Conservation (phyloP, 2,888 invertebrate species). For the Amblyjoppa fuscipennis region DNA sequence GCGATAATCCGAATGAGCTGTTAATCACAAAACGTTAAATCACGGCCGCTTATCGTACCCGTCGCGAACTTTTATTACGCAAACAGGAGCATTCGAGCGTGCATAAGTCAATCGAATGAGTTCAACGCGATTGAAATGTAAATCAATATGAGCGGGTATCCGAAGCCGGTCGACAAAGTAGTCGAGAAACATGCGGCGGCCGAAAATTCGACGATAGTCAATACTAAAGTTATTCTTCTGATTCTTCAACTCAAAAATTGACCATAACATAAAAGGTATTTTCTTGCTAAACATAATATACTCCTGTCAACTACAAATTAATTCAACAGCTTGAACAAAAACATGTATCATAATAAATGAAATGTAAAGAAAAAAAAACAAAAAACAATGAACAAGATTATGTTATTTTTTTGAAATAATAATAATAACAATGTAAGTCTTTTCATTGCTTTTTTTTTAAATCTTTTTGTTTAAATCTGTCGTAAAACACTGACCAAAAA, state of each 20-base stretch:
- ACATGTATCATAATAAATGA: no score
- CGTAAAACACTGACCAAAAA: neutral
- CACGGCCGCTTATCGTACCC: slow-evolving; percentile 51
- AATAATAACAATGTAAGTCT: no score
- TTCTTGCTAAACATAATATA: neutral
- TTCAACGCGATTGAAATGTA: slow-evolving; percentile 63
- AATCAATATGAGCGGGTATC: slow-evolving; percentile 28
- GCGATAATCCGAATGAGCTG: slow-evolving; percentile 45
- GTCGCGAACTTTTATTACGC: slow-evolving; percentile 59
- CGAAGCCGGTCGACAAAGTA: neutral
- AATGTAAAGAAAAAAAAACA: no score
- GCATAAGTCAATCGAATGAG: slow-evolving; percentile 61
- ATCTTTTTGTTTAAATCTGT: neutral
- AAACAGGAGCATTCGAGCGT: slow-evolving; percentile 34
- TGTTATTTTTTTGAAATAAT: no score
- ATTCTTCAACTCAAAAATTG: neutral
- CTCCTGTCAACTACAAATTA: neutral
- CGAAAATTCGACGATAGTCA: neutral
- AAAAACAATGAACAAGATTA: no score
- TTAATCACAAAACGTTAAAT: slow-evolving; percentile 25
- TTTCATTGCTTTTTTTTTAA: no score
- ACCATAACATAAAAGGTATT: neutral
- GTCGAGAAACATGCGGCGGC: neutral
- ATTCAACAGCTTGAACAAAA: no score
- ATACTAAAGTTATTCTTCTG: neutral